phyloP scores from a whole-genome alignment of 2,888 invertebrate genomes.

The Sinodicranocentrus sp. region DNA sequence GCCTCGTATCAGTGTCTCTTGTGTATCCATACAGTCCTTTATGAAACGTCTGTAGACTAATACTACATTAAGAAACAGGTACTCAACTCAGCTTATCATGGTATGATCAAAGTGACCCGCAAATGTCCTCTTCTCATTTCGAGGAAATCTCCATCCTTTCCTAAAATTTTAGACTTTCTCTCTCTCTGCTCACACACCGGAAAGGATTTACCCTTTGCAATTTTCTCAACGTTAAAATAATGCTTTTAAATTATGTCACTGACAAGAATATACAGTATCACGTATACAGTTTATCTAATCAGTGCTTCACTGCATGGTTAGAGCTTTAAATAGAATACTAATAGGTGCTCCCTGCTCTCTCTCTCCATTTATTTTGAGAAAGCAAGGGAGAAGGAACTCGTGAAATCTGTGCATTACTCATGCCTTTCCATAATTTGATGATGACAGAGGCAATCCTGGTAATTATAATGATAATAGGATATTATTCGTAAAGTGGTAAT shows the following conservation, averaged over 20 bases:
- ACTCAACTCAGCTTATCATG: constrained; percentile 20
- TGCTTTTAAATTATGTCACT: neutral
- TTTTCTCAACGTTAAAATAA: neutral
- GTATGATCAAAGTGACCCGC: constrained; percentile 47
- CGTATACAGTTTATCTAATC: no score
- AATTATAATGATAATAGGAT: neutral
- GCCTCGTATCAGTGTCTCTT: neutral
- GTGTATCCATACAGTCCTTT: no score
- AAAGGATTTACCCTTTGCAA: constrained; percentile 31
- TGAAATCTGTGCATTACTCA: no score
- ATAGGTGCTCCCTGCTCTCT: no score
- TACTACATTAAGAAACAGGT: neutral
- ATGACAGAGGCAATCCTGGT: neutral
- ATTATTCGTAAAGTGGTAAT: constrained; percentile 23
- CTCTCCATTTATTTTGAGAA: no score
- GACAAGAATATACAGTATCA: no score
- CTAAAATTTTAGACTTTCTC: neutral
- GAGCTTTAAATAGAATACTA: no score
- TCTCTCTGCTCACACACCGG: neutral
- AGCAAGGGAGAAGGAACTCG: no score
- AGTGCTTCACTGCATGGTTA: no score
- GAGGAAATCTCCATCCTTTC: constrained; percentile 7
- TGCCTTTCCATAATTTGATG: neutral
- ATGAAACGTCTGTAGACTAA: no score
- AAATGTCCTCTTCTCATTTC: constrained; percentile 33